phyloP scores from a whole-genome alignment of 2,113 vertebrate species.

The Danio rerio region DNA sequence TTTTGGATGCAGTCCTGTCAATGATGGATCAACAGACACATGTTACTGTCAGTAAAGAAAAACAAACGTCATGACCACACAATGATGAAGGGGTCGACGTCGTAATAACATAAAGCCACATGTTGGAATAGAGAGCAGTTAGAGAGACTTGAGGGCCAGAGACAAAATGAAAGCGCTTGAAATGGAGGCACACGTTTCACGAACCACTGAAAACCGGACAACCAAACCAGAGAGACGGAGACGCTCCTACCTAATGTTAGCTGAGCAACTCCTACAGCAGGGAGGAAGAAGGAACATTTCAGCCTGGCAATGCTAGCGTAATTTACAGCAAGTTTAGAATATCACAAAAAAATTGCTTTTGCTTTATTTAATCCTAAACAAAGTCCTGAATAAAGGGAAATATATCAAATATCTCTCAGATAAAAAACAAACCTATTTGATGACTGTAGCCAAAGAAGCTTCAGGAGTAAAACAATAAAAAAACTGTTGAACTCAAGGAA shows the following conservation, averaged over 20 bases:
- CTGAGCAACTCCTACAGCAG: conserved; percentile 78
- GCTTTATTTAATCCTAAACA: conserved; percentile 35
- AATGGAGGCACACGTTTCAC: conserved; percentile 70
- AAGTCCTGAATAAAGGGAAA: conserved; percentile 32
- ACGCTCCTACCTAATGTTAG: conserved; percentile 81
- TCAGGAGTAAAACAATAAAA: neutral
- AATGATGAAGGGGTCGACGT: conserved; percentile 36
- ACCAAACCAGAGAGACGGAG: conserved; percentile 71
- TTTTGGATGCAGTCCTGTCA: conserved; percentile 49
- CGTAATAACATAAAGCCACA: conserved; percentile 43
- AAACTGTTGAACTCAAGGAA: neutral
- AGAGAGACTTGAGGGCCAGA: conserved; percentile 52
- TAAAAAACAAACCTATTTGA: neutral
- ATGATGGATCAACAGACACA: conserved; percentile 59
- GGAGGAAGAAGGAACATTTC: conserved; percentile 69
- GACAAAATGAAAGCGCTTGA: conserved; percentile 66
- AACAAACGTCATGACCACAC: conserved; percentile 32
- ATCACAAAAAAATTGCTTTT: conserved; percentile 25
- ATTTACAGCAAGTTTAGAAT: neutral
- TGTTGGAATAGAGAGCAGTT: conserved; percentile 51
- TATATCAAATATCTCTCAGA: conserved; percentile 12
- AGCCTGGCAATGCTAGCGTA: conserved; percentile 35
- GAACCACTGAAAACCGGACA: conserved; percentile 65
- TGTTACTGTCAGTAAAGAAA: conserved; percentile 47
- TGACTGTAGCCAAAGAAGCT: neutral